Base-by-base conservation (phyloP, 2,113 vertebrate genomes). In the Halichoerus grypus region DNA sequence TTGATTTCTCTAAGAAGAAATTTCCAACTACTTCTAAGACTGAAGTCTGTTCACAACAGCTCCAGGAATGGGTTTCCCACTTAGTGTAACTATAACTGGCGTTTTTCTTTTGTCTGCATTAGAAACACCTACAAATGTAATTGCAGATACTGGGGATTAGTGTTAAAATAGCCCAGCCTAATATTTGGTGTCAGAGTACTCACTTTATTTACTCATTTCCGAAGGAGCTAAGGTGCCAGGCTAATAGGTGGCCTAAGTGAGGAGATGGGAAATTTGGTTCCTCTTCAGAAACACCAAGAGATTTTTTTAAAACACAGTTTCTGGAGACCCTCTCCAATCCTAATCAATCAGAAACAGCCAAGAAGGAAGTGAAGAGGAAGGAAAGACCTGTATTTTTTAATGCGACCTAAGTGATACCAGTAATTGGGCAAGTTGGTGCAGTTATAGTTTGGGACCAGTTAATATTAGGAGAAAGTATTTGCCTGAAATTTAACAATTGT, bases 291-390 rank as follows among this genome's bases (percentile, higher is more conserved):
- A 4, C 42, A 85, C 28, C 8, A 51, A 91, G 55, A 84, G 11
- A 16, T 55, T 93, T 94, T 92, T 91, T 39, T 1, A 51, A 96
- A 95, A 85, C 4, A 63, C 21, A 21, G 0, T 33, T 77, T 49
- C 85, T 24, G 51, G 57, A 21, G n/a, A 89, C 7, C 13, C 19
- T 77, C 36, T 72, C 55, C 10, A 93, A 79, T n/a, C 8, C 11
- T 71, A 26, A 31, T 71, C 19, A 92, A 80, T 90, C 8, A 88
- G 59, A 97, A 96, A 88, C 57, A 93, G 42, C 85, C 57, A 57
- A 53, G 18, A 95, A 94, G 42, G 55, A 76, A 90, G 19, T 42
- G 5, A 77, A 19, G 26, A 67, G 21, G 36, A 61, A 87, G 4
- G 26, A 57, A 33, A 4, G 4, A 51, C 8, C 18, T 53, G 7